Base-by-base conservation (phyloP, 1,140 invertebrate species). In the Ganaspis sp. region DNA sequence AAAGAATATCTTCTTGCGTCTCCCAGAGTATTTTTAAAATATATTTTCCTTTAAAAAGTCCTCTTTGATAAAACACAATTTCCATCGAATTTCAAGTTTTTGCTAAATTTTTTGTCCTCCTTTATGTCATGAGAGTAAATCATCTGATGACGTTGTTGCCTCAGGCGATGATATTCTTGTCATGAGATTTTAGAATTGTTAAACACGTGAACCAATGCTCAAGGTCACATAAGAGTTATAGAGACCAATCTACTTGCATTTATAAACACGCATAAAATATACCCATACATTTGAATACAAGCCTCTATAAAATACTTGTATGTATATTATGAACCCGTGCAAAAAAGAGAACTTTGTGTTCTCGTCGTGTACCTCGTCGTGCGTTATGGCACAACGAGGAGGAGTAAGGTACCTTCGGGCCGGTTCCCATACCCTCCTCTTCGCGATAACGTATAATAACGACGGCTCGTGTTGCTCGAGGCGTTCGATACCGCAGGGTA, bases 371-470 rank as follows among this genome's bases (percentile, higher is more conserved):
- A 84, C 74, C 77, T 81, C 80, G 82, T 53, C 79, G 87, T 88
- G 86, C 87, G 81, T 87, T 87, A 87, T 87, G 86, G 86, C 75
- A 86, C 83, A 83, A 82, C 76, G 83, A 71, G 77, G 75, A 78
- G 38, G 45, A 75, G 82, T 75, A 85, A 77, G 72, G 84, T 85
- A 81, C 84, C 87, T 87, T 82, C 73, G 38, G 88, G 89, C 88
- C 79, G 80, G 82, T 90, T 89, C 89, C 88, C 89, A 90, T 90
- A 90, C 87, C 87, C 86, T 87, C 86, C 84, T 85, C 81, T 77
- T 76, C 71, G 77, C 79, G 81, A 80, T 83, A 83, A 83, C 81
- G 81, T 83, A 83, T 83, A 83, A 83, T 83, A 83, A 83, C 76
- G 81, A 83, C 79, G 81, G 79, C 79, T 77, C 79, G 79, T 83